Conservation (phyloP, 2,113 vertebrate genomes). For the Phodopus roborovskii region DNA sequence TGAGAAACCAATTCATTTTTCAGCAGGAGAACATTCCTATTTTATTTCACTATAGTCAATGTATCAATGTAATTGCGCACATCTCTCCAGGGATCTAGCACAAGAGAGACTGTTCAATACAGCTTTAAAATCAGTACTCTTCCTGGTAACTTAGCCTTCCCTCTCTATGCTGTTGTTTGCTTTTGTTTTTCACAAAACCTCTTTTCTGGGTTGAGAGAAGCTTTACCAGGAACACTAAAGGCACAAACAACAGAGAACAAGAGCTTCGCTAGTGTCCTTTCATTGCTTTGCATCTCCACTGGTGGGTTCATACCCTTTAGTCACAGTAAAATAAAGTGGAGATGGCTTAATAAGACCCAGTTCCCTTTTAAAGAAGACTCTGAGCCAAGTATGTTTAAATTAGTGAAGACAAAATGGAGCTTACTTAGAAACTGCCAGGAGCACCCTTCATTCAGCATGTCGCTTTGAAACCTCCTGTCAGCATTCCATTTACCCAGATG, state of each 20-base stretch:
- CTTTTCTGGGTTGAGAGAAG: background rate
- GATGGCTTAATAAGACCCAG: constrained; percentile 42
- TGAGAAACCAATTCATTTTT: background rate
- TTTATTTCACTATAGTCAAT: background rate
- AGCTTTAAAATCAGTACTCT: constrained; percentile 41
- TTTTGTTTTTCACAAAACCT: background rate
- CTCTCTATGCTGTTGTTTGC: background rate
- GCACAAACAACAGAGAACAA: background rate
- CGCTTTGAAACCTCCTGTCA: background rate
- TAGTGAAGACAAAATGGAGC: constrained; percentile 45
- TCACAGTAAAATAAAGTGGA: constrained; percentile 34
- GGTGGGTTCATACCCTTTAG: background rate
- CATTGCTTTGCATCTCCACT: background rate
- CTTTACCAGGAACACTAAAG: constrained; percentile 32
- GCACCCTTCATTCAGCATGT: background rate
- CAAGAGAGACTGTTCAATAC: background rate
- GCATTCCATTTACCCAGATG: background rate
- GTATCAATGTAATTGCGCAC: background rate
- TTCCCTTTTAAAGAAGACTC: background rate
- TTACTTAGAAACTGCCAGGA: constrained; percentile 53
- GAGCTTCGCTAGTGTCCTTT: background rate
- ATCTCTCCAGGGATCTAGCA: background rate
- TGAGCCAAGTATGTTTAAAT: constrained; percentile 42
- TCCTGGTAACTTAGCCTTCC: background rate
- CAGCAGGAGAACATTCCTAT: background rate